phyloP scores from a whole-genome alignment of 2,797 vertebrate species.

The Cheirogaleus major region DNA sequence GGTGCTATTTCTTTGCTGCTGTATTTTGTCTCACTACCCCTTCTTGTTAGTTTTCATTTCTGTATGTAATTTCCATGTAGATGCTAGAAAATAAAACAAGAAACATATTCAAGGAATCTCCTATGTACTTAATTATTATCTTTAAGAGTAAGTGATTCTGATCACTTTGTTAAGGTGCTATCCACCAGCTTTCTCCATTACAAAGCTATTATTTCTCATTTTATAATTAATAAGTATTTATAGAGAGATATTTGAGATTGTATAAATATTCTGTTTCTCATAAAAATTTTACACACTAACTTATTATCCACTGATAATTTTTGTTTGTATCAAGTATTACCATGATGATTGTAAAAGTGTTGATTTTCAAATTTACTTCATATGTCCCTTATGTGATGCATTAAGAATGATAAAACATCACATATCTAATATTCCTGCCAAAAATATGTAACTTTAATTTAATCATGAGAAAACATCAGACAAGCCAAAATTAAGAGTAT shows the following conservation, averaged over 20 bases:
- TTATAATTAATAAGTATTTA: not conserved
- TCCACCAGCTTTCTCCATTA: not conserved
- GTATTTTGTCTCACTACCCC: slow-evolving; percentile 45
- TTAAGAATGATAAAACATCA: not conserved
- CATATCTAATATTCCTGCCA: not conserved
- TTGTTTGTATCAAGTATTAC: not conserved
- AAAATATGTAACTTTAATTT: not conserved
- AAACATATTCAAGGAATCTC: not conserved
- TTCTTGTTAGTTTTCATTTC: slow-evolving; percentile 57
- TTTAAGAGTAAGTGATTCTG: not conserved
- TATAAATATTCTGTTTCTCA: not conserved
- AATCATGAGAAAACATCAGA: not conserved
- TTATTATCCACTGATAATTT: not conserved
- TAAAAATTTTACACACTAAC: not conserved
- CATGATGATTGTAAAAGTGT: not conserved
- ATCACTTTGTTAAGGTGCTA: not conserved
- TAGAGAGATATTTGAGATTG: not conserved
- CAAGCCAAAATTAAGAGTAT: not conserved
- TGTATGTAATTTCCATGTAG: not conserved
- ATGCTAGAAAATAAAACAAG: slow-evolving; percentile 19
- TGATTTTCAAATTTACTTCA: not conserved
- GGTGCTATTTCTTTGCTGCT: slow-evolving; percentile 35
- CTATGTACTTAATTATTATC: slow-evolving; percentile 18
- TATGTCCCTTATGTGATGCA: not conserved
- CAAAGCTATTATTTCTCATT: not conserved